Evolutionary conservation across 2,113 vertebrate genomes (phyloP), one percentile per base, ranked within the genome.

Genomic region (Heterotis niloticus): DNA sequence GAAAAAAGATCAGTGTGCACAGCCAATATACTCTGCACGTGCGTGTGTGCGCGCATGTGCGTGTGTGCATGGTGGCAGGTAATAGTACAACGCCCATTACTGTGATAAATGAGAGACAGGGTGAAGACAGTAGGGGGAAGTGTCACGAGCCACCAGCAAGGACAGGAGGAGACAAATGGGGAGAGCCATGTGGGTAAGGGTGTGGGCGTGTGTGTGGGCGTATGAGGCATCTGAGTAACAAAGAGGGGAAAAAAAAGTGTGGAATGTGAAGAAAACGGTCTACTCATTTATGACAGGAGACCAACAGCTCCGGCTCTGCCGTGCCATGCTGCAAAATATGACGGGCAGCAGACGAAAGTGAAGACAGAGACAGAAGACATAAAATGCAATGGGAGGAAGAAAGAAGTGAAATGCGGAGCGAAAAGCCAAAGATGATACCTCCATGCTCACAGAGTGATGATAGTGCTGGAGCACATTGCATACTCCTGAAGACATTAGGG

Each of bases 211-310:
- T 77, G 62, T 26, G 24, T 68, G 29, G 18, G 23, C 52, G 28
- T 67, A 24, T 57, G 60, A 74, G 71, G 28, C 17, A 73, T 26
- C 60, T 59, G 14, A 16, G 13, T 14, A 65, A n/a, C 60, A 51
- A 13, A 44, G 34, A 44, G 26, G 51, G 69, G 79, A 62, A 4
- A 52, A 77, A 51, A 20, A 69, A 78, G 77, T 44, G 77, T n/a
- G 64, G 64, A 24, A 23, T 20, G 23, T n/a, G 12, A 66, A 24
- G 64, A 66, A 24, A 66, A 24, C 18, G 23, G 23, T n/a, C 60
- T 5, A 13, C 60, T 62, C 60, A 62, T 62, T 20, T 62, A 4
- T 62, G 60, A 62, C 60, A 62, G 60, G 14, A 62, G 20, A 62
- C 20, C 14, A 62, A 4, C 14, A 17, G 14, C 60, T 17, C 14